Evolutionary conservation across 2,888 invertebrate genomes (phyloP).

Genomic region (Parapristionchus giblindavisi): DNA sequence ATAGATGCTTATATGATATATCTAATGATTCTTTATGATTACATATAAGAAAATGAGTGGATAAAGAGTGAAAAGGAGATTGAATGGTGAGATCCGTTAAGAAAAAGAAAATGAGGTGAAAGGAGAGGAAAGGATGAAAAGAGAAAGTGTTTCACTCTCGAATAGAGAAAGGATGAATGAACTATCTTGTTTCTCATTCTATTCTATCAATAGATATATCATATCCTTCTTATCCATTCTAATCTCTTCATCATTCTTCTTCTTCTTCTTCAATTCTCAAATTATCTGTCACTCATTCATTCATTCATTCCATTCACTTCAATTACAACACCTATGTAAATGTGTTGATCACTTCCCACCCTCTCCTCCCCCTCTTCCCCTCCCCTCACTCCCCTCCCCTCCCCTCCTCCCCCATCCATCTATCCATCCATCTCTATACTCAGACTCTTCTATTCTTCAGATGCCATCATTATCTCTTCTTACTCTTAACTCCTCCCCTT

Average conservation of each 20-base stretch:
- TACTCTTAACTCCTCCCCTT: constrained; percentile 33
- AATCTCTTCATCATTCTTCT: background rate
- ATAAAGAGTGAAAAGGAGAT: constrained; percentile 24
- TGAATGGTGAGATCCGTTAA: constrained; percentile 24
- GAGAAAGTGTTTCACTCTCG: background rate
- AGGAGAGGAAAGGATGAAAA: constrained; percentile 19
- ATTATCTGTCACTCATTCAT: background rate
- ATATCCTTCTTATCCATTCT: background rate
- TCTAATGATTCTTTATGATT: background rate
- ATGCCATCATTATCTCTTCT: constrained; percentile 25
- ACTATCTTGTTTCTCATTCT: too few species aligned
- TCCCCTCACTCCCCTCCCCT: background rate
- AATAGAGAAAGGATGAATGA: too few species aligned
- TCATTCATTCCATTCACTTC: constrained; percentile 25
- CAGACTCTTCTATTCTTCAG: too few species aligned
- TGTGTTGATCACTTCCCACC: background rate
- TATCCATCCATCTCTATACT: background rate
- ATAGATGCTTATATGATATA: too few species aligned
- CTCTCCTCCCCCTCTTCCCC: background rate
- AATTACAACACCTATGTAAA: constrained; percentile 20
- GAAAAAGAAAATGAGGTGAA: constrained; percentile 39
- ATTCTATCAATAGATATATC: background rate
- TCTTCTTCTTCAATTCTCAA: background rate
- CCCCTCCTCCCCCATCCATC: background rate
- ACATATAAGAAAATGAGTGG: constrained; percentile 1